Evolutionary conservation across 2,888 invertebrate species (phyloP), one percentile per base, ranked within the genome.

Genomic region (Chrysodeixis includens): DNA sequence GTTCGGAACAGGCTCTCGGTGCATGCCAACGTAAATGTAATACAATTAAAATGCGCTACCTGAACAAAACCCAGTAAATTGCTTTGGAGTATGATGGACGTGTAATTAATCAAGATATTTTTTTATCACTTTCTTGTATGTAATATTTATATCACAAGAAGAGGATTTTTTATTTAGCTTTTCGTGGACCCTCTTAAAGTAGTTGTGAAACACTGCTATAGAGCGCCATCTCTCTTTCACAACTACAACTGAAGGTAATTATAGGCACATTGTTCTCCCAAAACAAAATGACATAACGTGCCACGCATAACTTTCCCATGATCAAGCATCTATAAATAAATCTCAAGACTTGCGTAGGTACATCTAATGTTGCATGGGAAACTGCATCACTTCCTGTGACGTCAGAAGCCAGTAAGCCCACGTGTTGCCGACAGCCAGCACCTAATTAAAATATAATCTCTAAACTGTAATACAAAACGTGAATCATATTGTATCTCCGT

Each of bases 361-460:
- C 60, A 64, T 56, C 58, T 62, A 56, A 56, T 49, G 46, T 56
- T 71, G 69, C 83, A 85, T 86, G 88, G 84, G 88, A 88, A 88
- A 82, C 78, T 82, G 83, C 90, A 86, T 83, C 86, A 79, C 76
- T 83, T 89, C 88, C 89, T 83, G 63, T 83, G 79, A 86, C 89
- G 83, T 88, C 87, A 88, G 53, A 55, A 68, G 49, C 63, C 56
- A 65, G 49, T 54, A 56, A 35, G 5, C 62, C 35, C 76, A 81
- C 67, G 63, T 80, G 79, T 62, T 26, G n/a, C n/a, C n/a, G 53
- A 66, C 71, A 62, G 56, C 30, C 26, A 46, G 56, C 66, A 68
- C 66, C 56, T 77, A 66, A 74, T 76, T 71, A 74, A 65, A 61
- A 69, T 62, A 66, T 56, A 35, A 51, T 51, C 40, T 59, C 53